Evolutionary conservation across 2,113 vertebrate species (phyloP).

Genomic region (Mionectes macconnelli): DNA sequence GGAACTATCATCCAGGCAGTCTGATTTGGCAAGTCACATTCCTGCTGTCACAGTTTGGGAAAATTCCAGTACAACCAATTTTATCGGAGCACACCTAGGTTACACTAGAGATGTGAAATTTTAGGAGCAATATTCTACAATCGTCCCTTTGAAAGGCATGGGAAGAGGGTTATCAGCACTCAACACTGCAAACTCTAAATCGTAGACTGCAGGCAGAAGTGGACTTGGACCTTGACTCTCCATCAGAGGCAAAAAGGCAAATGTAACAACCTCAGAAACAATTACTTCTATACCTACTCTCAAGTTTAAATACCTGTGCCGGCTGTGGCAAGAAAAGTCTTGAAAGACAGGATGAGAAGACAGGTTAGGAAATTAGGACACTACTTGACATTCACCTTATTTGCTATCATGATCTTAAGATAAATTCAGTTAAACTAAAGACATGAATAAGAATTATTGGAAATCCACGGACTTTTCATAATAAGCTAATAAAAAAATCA

Average conservation of each 20-base stretch:
- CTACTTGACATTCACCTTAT: not conserved
- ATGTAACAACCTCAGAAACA: not conserved
- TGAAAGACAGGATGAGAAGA: not conserved
- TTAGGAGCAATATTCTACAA: not conserved
- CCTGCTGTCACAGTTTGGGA: not conserved
- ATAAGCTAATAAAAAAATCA: not conserved
- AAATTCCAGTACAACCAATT: not conserved
- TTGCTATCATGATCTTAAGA: not conserved
- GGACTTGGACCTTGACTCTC: not conserved
- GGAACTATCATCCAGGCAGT: not conserved
- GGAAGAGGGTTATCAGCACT: not conserved
- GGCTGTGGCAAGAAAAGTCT: not conserved
- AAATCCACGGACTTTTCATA: not conserved
- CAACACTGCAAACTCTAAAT: not conserved
- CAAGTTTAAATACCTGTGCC: not conserved
- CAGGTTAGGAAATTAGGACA: not conserved
- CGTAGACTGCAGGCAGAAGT: not conserved
- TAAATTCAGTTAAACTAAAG: not conserved
- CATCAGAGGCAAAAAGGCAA: not conserved
- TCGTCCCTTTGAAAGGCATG: fast-evolving
- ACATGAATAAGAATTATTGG: not conserved
- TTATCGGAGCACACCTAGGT: not conserved
- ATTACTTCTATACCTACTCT: not conserved
- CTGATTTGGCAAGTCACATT: not conserved
- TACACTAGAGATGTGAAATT: not conserved